Conservation (phyloP, 37 sponge, comb jelly and placozoan genomes). For the Beroe forskalii region DNA sequence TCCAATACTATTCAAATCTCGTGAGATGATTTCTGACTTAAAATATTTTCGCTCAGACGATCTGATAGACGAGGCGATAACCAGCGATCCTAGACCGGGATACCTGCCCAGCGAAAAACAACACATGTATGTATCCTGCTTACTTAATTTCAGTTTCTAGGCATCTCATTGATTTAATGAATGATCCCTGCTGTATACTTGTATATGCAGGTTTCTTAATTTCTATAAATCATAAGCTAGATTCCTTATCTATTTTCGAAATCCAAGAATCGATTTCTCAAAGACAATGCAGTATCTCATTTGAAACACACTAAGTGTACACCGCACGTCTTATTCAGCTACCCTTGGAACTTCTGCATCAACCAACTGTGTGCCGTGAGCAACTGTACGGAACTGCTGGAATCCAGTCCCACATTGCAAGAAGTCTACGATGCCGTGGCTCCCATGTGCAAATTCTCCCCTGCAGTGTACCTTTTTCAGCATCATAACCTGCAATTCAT, state of each 20-base stretch:
- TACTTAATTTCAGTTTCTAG: too few species aligned
- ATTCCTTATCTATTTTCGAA: too few species aligned
- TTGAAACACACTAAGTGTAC: too few species aligned
- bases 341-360: slow-evolving; percentile 48
- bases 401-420: background rate
- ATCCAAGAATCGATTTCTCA: too few species aligned
- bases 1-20: too few species aligned
- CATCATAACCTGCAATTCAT: too few species aligned
- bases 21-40: too few species aligned
- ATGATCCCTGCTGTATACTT: too few species aligned
- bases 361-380: background rate
- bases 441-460: slow-evolving; percentile 29
- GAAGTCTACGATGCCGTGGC: background rate
- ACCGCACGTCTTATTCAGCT: background rate
- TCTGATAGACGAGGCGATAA: background rate
- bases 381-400: background rate
- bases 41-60: background rate
- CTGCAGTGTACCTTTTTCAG: slow-evolving; percentile 15
- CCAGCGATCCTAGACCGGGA: background rate
- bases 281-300: too few species aligned
- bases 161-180: too few species aligned
- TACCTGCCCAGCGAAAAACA: background rate
- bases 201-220: too few species aligned
- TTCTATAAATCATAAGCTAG: too few species aligned
- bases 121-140: background rate